These are phyloP conservation scores for Lysandra bellargus DNA, from an alignment of 2,888 invertebrate genomes.

Conservation along the genomic window DNA sequence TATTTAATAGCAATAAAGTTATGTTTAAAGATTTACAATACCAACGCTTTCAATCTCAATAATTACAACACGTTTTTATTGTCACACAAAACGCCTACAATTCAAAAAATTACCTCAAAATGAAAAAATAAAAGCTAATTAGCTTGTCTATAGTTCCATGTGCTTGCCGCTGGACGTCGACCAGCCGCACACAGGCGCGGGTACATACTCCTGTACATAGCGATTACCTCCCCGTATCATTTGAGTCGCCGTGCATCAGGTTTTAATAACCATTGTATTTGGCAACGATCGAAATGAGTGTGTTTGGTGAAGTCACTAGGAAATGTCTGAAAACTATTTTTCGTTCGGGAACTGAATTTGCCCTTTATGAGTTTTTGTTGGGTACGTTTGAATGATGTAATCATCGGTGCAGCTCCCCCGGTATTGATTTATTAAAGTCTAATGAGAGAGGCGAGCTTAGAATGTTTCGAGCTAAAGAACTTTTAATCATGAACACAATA, in stretches of 20 bases:
- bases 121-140: slow-evolving; percentile 31
- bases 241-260: slow-evolving; percentile 60
- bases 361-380: slow-evolving; percentile 47
- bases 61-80: neutral
- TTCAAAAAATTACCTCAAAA: neutral
- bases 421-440: slow-evolving; percentile 4
- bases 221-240: slow-evolving; percentile 59
- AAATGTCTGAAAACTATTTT: slow-evolving; percentile 67
- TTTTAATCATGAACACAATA: neutral
- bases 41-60: neutral
- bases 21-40: neutral
- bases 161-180: slow-evolving; percentile 65
- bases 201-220: slow-evolving; percentile 41
- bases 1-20: too few species aligned
- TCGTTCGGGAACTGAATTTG: slow-evolving; percentile 48
- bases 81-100: neutral
- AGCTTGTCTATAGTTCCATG: slow-evolving; percentile 34
- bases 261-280: slow-evolving; percentile 81
- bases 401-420: neutral
- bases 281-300: slow-evolving; percentile 77
- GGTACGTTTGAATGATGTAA: slow-evolving; percentile 23
- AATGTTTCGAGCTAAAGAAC: neutral
- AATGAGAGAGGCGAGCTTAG: neutral
- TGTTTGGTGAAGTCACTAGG: slow-evolving; percentile 58
- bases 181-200: slow-evolving; percentile 62